A percentile compares a stretch with the other conserved stretches of the same genome.
These are phyloP conservation scores for Drosophila sulfurigaster DNA, from an alignment of 1,140 invertebrate species.

Conservation along the genomic window DNA sequence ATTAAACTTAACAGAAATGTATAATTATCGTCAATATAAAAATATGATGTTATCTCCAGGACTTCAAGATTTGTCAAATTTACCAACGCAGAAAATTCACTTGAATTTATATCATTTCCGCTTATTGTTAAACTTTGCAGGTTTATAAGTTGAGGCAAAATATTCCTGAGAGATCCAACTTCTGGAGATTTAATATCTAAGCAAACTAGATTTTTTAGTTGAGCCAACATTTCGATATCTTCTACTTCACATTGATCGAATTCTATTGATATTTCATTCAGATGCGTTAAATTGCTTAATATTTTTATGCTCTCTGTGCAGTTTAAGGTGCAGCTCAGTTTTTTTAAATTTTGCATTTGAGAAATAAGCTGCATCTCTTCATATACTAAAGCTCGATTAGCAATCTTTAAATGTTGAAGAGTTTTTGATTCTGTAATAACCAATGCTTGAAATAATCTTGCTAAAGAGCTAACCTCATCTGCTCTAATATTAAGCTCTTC, in stretches of 20 bases:
- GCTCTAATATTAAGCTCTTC: constrained; percentile 5
- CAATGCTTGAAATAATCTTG: not conserved
- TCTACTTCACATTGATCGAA: not conserved
- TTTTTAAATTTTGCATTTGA: not conserved
- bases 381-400: not conserved
- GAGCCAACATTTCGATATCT: not conserved
- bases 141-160: not conserved
- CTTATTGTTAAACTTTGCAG: not conserved
- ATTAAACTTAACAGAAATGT: not conserved
- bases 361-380: not conserved
- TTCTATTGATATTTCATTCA: not conserved
- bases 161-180: not conserved
- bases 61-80: constrained; percentile 2
- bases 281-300: not conserved
- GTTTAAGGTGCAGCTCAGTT: not conserved
- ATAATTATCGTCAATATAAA: not conserved
- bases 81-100: not conserved
- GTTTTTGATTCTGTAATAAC: not conserved
- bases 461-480: not conserved
- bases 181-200: constrained; percentile 6
- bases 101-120: not conserved
- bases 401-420: constrained; percentile 8
- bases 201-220: not conserved
- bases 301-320: not conserved
- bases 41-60: constrained; percentile 6